phyloP scores from a whole-genome alignment of 2,113 vertebrate genomes.

The Neogale vison region DNA sequence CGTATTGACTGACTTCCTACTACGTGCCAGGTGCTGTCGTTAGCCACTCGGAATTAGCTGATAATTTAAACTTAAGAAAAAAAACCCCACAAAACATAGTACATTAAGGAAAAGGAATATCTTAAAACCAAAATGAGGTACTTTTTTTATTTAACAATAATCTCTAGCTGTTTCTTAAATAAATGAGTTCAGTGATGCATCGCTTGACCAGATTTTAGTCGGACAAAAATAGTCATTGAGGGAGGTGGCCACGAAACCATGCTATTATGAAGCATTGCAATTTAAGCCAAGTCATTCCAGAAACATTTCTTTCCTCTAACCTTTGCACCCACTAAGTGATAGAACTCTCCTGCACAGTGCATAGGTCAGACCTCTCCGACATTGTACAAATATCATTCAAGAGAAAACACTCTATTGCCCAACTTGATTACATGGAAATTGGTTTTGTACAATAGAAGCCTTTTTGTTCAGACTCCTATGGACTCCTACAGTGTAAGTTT shows the following conservation, averaged over 20 bases:
- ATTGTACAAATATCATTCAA: slow-evolving; percentile 25
- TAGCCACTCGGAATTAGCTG: background rate
- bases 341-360: background rate
- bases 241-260: background rate
- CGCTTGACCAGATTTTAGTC: slow-evolving; percentile 66
- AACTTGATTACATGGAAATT: slow-evolving; percentile 41
- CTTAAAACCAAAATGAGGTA: background rate
- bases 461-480: background rate
- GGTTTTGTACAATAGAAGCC: slow-evolving; percentile 19
- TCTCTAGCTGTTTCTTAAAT: slow-evolving; percentile 68
- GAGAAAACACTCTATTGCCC: slow-evolving; percentile 48
- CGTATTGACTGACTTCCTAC: background rate
- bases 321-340: background rate
- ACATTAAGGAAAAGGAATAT: background rate
- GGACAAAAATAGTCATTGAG: slow-evolving; percentile 11
- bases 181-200: slow-evolving; percentile 71
- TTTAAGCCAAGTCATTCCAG: background rate
- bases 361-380: background rate
- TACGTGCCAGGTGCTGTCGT: background rate
- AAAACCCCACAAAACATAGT: background rate
- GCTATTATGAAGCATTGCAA: background rate
- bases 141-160: slow-evolving; percentile 48
- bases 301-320: slow-evolving; percentile 37
- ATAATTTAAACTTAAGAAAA: slow-evolving; percentile 21
- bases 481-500: slow-evolving; percentile 53